phyloP scores from a whole-genome alignment of 2,113 vertebrate species.

The Triplophysa dalaica region DNA sequence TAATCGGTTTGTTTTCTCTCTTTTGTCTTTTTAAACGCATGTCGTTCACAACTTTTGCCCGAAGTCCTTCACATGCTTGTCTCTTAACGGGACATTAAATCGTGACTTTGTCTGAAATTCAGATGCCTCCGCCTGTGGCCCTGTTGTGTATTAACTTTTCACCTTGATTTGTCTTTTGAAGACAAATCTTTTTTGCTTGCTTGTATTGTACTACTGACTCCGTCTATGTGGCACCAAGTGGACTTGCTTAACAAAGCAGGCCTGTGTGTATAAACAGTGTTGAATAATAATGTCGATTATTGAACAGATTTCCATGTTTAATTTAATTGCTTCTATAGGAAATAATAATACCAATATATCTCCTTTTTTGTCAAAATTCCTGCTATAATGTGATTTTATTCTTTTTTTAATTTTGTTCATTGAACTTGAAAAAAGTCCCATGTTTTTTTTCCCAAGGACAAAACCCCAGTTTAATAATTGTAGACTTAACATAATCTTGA shows the following conservation, averaged over 20 bases:
- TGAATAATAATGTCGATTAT: constrained; percentile 3
- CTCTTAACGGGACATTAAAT: constrained; percentile 19
- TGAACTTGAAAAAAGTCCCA: constrained; percentile 1
- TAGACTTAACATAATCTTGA: not conserved
- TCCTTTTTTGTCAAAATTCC: not conserved
- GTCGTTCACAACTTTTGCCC: constrained; percentile 9
- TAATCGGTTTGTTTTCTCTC: not conserved
- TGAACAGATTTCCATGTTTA: not conserved
- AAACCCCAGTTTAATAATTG: not conserved
- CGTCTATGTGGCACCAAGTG: not conserved
- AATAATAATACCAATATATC: not conserved
- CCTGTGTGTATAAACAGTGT: not conserved
- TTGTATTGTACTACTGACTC: not conserved
- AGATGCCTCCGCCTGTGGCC: constrained; percentile 10
- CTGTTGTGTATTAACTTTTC: constrained; percentile 2
- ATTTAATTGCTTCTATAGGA: not conserved
- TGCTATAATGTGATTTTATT: not conserved
- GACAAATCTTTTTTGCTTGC: not conserved
- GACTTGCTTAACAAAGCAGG: not conserved
- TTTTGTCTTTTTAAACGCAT: constrained; percentile 26
- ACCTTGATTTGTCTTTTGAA: not conserved
- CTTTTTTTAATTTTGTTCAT: not conserved
- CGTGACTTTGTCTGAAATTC: constrained; percentile 33
- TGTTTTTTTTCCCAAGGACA: not conserved
- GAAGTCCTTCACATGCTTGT: constrained; percentile 15